phyloP scores from a whole-genome alignment of 2,797 vertebrate species.

The Propithecus deckenii region DNA sequence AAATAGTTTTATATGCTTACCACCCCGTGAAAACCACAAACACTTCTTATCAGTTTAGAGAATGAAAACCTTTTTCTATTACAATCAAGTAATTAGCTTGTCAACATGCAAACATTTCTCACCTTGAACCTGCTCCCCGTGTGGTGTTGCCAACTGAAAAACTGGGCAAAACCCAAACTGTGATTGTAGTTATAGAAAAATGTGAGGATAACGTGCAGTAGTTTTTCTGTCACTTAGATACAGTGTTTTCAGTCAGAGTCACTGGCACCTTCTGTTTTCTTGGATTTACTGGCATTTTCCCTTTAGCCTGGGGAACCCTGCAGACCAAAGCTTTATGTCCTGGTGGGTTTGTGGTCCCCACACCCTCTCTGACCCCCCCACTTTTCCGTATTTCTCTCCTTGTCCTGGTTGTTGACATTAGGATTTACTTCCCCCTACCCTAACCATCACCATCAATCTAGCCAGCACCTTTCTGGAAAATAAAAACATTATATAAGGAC shows the following conservation, averaged over 20 bases:
- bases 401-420: not conserved
- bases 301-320: not conserved
- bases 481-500: not conserved
- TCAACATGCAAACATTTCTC: not conserved
- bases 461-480: not conserved
- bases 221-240: not conserved
- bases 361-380: not conserved
- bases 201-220: too few relatives aligned
- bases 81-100: not conserved
- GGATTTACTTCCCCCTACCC: not conserved
- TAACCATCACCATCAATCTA: not conserved
- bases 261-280: not conserved
- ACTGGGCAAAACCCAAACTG: not conserved
- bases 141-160: not conserved
- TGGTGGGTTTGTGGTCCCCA: too few relatives aligned
- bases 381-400: not conserved
- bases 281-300: not conserved
- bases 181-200: not conserved
- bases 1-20: not conserved
- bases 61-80: not conserved
- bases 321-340: not conserved
- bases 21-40: not conserved
- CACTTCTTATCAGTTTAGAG: not conserved
- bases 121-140: not conserved
- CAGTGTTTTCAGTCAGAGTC: not conserved